Percentiles rank a stretch among this genome's conserved stretches.
Evolutionary conservation across 1,140 invertebrate genomes (phyloP).

Genomic region (Drosophila orena): DNA sequence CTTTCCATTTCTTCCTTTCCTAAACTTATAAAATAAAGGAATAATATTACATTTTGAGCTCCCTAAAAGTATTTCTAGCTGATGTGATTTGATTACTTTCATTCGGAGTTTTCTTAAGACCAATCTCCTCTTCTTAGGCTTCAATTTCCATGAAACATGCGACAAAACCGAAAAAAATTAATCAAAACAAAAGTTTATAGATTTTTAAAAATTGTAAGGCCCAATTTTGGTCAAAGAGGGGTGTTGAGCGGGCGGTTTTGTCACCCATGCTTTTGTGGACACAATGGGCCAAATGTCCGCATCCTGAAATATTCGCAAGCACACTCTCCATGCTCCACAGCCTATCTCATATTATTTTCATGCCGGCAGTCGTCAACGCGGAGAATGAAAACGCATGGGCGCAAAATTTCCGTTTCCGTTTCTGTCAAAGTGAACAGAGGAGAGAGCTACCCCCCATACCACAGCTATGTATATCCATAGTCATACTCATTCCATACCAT

Average conservation of each 20-base stretch:
- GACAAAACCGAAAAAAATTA: conserved; percentile 27
- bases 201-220: conserved; percentile 49
- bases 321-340: conserved; percentile 13
- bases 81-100: neutral
- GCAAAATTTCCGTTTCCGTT: conserved; percentile 80
- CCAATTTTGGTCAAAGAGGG: conserved; percentile 3
- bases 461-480: neutral
- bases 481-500: neutral
- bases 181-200: conserved; percentile 75
- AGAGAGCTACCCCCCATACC: conserved; percentile 3
- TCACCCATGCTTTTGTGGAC: conserved; percentile 21
- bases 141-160: conserved; percentile 61
- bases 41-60: neutral
- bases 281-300: conserved; percentile 45
- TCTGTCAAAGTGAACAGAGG: conserved; percentile 69
- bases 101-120: neutral
- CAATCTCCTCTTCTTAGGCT: neutral
- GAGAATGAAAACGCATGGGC: conserved; percentile 82
- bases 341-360: conserved; percentile 3
- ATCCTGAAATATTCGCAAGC: conserved; percentile 17
- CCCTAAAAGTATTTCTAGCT: neutral
- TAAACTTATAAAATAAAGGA: too few species aligned
- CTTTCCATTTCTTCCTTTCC: too few species aligned
- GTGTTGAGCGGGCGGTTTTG: conserved; percentile 7
- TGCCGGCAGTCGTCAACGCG: conserved; percentile 59